Base-by-base conservation (phyloP, 1,140 invertebrate genomes). In the Diorhabda sublineata region DNA sequence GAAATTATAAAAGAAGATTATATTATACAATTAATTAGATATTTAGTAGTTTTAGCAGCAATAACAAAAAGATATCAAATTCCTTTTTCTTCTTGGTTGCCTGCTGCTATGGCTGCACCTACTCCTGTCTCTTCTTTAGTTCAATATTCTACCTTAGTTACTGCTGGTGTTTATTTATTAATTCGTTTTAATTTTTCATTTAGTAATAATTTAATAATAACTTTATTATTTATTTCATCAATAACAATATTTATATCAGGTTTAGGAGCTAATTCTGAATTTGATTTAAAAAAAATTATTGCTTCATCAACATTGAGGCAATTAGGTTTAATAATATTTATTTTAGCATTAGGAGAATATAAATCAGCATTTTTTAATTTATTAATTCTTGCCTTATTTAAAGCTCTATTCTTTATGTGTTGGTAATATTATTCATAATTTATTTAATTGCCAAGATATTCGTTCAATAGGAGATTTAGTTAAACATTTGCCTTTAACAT, bases 71-170 rank as follows among this genome's bases (percentile, higher is more conserved):
- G n/a, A n/a, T n/a, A n/a, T n/a, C n/a, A n/a, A n/a, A n/a, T n/a
- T n/a, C n/a, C n/a, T n/a, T n/a, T n/a, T 87, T 88, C 86, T 74
- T 82, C 84, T 70, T 90, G 89, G 78, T 79, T 91, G 45, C 90
- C 89, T 0, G 84, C 84, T 4, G 89, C 89, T 45, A 91, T 91
- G 79, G 85, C 87, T 2, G 88, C 88, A 57, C 88, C 89, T 57
- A 90, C 88, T 9, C 87, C 88, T 56, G 85, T 91, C 72, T 90
- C 88, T 61, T 84, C 89, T 61, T 86, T 91, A 82, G 88, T 91
- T 79, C 88, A 91, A 86, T 91, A 88, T 71, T 91, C 89, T 44
- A 91, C 89, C 71, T 85, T 91, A 76, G 89, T 91, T 0, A 90
- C 88, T 45, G 88, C 88, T 0, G 89, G 88, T 0, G 83, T 91